These are phyloP conservation scores for Enteromius viviparus DNA, from an alignment of 2,797 vertebrate species.

Conservation along the genomic window DNA sequence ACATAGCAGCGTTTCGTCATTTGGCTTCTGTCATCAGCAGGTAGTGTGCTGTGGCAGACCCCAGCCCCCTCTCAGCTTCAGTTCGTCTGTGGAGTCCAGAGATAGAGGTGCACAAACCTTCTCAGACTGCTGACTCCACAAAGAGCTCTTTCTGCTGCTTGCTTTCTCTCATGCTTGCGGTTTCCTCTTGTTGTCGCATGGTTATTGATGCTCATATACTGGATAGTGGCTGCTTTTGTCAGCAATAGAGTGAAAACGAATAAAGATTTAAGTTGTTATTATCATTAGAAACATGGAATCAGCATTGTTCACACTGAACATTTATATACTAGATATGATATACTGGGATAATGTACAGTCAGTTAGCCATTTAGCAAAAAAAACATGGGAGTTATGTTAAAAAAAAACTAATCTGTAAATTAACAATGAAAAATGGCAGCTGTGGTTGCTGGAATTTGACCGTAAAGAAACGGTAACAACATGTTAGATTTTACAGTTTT, in stretches of 20 bases:
- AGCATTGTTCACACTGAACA: background rate
- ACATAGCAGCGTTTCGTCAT: conserved; percentile 71
- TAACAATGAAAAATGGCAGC: too few relatives aligned
- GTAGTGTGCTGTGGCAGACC: conserved; percentile 9
- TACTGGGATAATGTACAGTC: background rate
- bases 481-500: too few relatives aligned
- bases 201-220: background rate
- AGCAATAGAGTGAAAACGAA: background rate
- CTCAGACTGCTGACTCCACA: conserved; percentile 68
- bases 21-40: conserved; percentile 76
- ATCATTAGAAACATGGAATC: background rate
- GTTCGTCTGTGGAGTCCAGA: conserved; percentile 12
- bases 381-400: background rate
- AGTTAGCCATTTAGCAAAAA: background rate
- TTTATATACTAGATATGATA: background rate
- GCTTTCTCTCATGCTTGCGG: conserved; percentile 40
- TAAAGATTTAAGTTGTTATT: background rate
- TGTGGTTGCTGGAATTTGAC: too few relatives aligned
- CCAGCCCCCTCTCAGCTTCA: background rate
- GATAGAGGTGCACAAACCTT: conserved; percentile 54
- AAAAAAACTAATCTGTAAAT: too few relatives aligned
- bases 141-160: conserved; percentile 59
- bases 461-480: too few relatives aligned
- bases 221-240: background rate
- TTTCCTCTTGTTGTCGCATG: background rate